Evolutionary conservation across 2,888 invertebrate genomes (phyloP), one percentile per base, ranked within the genome.

Genomic region (Drosophila anceps): DNA sequence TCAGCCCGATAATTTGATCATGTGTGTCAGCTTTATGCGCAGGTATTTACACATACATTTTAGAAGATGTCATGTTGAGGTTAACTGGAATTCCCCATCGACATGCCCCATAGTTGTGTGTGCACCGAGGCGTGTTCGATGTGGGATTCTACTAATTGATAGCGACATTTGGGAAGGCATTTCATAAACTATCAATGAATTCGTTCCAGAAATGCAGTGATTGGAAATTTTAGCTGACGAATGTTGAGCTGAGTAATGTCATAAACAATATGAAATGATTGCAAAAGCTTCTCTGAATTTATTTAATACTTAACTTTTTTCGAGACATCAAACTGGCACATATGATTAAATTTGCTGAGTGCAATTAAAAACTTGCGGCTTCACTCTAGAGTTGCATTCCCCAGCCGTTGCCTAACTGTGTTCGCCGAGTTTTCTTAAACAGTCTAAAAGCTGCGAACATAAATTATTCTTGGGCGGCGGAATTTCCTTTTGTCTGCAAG

Each of bases 1-100:
- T 84, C 84, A 70, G 66, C n/a, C 54, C 76, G 82, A 82, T 84
- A 84, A 84, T 85, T 85, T 77, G 87, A 85, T 85, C 81, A 71
- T 81, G 70, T 83, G 58, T 72, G 69, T 68, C 79, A 76, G 73
- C 68, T 70, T 69, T 66, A 71, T 65, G 78, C 59, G 43, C 51
- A 77, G 76, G 67, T 80, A 71, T 70, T 59, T 67, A 67, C 54
- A 65, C 51, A 58, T 29, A 60, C 33, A 53, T 24, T 48, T 37
- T 57, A 24, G 29, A 63, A 65, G 50, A 65, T 70, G 77, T 79
- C 82, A 73, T 60, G 75, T 79, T 74, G 53, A 74, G 89, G 87
- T 86, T 88, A 88, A 84, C 81, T 73, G 81, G 77, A 88, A 75
- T 75, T 77, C 64, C 54, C 67, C 41, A 44, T 46, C 48, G 63